A percentile compares a stretch with the other conserved stretches of the same genome.
These are phyloP conservation scores for Deilephila porcellus DNA, from an alignment of 2,888 invertebrate genomes.

Conservation along the genomic window DNA sequence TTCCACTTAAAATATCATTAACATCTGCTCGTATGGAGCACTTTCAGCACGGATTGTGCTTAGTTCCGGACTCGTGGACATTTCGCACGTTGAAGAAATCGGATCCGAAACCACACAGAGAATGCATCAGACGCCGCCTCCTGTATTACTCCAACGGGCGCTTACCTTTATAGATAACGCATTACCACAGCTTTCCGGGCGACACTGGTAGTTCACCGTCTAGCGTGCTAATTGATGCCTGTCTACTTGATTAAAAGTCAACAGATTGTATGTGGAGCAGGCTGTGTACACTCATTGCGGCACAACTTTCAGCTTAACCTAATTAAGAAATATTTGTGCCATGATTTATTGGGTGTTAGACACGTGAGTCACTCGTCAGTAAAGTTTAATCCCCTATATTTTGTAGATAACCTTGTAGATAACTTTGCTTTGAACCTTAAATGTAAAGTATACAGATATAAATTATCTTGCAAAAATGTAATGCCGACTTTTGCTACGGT, in stretches of 20 bases:
- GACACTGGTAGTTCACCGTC: constrained; percentile 2
- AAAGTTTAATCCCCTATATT: too few relatives aligned
- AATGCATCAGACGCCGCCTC: constrained; percentile 25
- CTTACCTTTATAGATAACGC: constrained; percentile 24
- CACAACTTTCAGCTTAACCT: constrained; percentile 23
- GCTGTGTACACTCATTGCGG: constrained; percentile 8
- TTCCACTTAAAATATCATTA: neutral
- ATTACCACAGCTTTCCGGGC: too few relatives aligned
- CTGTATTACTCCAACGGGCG: neutral
- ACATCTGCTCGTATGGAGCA: too few relatives aligned
- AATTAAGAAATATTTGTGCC: constrained; percentile 18
- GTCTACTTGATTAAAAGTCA: constrained; percentile 30
- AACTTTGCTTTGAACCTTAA: too few relatives aligned
- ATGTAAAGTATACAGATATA: too few relatives aligned
- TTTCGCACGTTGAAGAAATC: constrained; percentile 21
- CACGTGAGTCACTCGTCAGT: too few relatives aligned
- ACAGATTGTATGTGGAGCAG: constrained; percentile 9
- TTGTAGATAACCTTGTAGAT: too few relatives aligned
- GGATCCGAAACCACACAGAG: constrained; percentile 27
- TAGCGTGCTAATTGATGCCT: constrained; percentile 44
- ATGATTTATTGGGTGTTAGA: neutral
- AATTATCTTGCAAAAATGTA: too few relatives aligned
- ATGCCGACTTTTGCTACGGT: too few relatives aligned
- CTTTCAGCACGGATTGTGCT: neutral
- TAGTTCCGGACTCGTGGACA: constrained; percentile 1